Evolutionary conservation across 2,888 invertebrate genomes (phyloP).

Genomic region (Alcis repandata): DNA sequence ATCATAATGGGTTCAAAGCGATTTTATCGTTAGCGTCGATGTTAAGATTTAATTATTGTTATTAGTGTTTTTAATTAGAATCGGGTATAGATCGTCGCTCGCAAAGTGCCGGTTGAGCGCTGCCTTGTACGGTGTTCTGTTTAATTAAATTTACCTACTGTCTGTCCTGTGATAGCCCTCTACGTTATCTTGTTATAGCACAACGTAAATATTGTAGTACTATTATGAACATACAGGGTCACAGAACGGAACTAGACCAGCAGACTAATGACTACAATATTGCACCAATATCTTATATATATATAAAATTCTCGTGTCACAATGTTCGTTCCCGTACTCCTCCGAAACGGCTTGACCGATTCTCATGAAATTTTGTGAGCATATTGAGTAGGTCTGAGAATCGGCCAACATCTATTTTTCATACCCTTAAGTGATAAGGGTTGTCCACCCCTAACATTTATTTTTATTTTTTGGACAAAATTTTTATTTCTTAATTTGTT

Average conservation of each 20-base stretch:
- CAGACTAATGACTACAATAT: no score
- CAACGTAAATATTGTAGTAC: conserved; percentile 47
- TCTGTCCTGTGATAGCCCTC: conserved; percentile 51
- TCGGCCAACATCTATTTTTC: no score
- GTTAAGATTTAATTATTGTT: conserved; percentile 72
- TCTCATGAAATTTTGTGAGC: no score
- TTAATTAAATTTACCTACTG: conserved; percentile 75
- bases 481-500: no score
- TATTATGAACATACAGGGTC: background rate
- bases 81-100: conserved; percentile 51
- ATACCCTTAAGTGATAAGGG: no score
- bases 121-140: conserved; percentile 62
- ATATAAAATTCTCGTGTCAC: no score
- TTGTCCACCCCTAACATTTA: no score
- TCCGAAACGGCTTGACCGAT: no score
- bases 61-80: conserved; percentile 73
- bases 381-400: no score
- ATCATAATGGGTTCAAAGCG: conserved; percentile 56
- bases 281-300: no score
- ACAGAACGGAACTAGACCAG: background rate
- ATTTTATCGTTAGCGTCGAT: conserved; percentile 62
- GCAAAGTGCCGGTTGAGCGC: conserved; percentile 53
- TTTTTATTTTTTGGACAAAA: no score
- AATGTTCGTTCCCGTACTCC: no score
- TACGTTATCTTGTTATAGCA: conserved; percentile 47